Conservation (phyloP, 2,888 invertebrate species). For the Drosophila picticornis region DNA sequence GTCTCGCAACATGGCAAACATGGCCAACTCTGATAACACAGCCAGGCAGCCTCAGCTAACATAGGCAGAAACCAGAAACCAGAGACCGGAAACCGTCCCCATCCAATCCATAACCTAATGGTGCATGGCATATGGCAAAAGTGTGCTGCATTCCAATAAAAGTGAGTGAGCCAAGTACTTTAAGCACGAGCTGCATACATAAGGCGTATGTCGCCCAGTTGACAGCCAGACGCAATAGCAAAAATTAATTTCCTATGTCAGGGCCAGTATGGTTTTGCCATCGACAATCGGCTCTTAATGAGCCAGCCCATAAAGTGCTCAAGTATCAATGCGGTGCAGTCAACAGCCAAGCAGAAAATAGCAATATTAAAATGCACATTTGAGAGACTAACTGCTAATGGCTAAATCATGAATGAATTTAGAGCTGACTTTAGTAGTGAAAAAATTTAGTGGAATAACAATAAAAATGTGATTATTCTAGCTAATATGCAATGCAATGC, state of each 20-base stretch:
- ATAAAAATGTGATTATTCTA: background rate
- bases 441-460: too few relatives aligned
- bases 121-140: slow-evolving; percentile 67
- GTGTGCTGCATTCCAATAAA: slow-evolving; percentile 76
- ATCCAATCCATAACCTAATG: slow-evolving; percentile 40
- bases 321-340: slow-evolving; percentile 20
- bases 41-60: slow-evolving; percentile 20
- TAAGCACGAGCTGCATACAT: slow-evolving; percentile 14
- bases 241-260: slow-evolving; percentile 46
- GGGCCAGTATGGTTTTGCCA: slow-evolving; percentile 27
- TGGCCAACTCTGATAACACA: slow-evolving; percentile 3
- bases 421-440: background rate
- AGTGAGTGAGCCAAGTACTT: slow-evolving; percentile 47
- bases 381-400: background rate
- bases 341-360: background rate
- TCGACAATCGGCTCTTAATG: slow-evolving; percentile 36
- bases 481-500: background rate
- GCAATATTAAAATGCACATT: background rate
- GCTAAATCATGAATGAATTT: background rate
- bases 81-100: background rate
- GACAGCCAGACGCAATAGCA: background rate
- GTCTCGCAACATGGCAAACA: slow-evolving; percentile 18
- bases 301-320: slow-evolving; percentile 2
- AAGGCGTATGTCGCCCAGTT: background rate
- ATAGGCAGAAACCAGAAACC: background rate